Evolutionary conservation across 2,113 vertebrate genomes (phyloP).

Genomic region (Sterrhoptilus dennistouni): DNA sequence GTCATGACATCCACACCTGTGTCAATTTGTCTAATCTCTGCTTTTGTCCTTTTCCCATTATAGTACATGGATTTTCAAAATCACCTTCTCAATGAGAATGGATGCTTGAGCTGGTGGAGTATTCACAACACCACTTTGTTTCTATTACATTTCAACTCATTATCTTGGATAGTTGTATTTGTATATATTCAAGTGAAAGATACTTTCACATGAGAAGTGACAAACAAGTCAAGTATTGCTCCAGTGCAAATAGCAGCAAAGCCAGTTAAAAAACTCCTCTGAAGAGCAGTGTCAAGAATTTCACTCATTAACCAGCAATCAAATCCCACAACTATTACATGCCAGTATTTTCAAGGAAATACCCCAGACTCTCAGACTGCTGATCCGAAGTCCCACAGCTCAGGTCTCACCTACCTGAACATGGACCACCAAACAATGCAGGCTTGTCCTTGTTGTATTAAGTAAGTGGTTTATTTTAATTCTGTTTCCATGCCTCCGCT

Average conservation of each 20-base stretch:
- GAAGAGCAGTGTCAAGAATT: background rate
- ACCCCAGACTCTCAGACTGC: background rate
- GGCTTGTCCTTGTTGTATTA: background rate
- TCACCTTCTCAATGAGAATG: background rate
- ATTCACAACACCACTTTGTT: constrained; percentile 23
- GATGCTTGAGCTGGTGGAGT: background rate
- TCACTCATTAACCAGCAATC: background rate
- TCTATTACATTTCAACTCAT: constrained; percentile 1
- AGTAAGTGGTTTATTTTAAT: background rate
- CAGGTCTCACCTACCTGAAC: constrained; percentile 5
- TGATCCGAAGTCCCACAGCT: background rate
- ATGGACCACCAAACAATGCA: background rate
- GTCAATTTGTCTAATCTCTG: background rate
- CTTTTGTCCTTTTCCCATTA: background rate
- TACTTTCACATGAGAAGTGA: background rate
- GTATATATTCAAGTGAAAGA: background rate
- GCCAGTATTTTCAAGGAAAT: background rate
- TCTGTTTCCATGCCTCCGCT: background rate
- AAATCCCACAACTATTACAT: background rate
- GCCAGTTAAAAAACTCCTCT: background rate
- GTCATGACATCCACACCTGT: background rate
- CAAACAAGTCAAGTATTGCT: background rate
- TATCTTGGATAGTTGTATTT: background rate
- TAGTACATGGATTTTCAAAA: background rate
- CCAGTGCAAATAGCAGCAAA: background rate